Evolutionary conservation across 2,888 invertebrate genomes (phyloP), one percentile per base, ranked within the genome.

Genomic region (Stenodema calcarata): DNA sequence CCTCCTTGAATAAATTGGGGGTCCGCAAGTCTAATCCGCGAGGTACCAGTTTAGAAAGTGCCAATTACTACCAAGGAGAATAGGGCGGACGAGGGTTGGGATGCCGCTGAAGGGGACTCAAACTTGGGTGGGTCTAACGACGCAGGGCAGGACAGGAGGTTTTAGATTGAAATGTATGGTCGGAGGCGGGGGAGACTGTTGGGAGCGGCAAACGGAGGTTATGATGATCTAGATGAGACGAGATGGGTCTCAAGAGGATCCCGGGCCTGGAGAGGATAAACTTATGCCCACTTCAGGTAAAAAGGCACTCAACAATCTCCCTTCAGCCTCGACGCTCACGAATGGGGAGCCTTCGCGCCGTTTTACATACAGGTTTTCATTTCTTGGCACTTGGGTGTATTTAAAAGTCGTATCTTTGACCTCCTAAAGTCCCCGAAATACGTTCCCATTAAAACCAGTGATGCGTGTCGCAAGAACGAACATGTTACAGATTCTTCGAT

Each of bases 281-380:
- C 78, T 78, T 78, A 78, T 78, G 78, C 78, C 78, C 78, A 78
- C 78, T 78, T 44, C 78, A 78, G 78, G 41, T 78, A 47, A 42
- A n/a, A 78, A 78, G 44, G 44, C 78, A 78, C 78, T 78, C 41
- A 47, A 78, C 78, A 78, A 44, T 78, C 78, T 78, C 23, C 78
- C 44, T 78, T 78, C 44, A 16, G n/a, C 78, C 44, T 42, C 78
- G 42, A 23, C 42, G 78, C 23, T 42, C 44, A 0, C 44, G 62
- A 62, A 62, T 62, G 23, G 23, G 62, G 23, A 62, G 9, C 62
- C 62, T 23, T 7, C 23, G 23, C 54, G 23, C 23, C 62, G 11
- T 23, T 62, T 11, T 27, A 62, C 23, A 62, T 18, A 23, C 23
- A 23, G 4, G 50, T n/a, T 35, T 35, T 35, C 35, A 4, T 35